Conservation (phyloP, 1,140 invertebrate genomes). For the Drosophila subobscura region DNA sequence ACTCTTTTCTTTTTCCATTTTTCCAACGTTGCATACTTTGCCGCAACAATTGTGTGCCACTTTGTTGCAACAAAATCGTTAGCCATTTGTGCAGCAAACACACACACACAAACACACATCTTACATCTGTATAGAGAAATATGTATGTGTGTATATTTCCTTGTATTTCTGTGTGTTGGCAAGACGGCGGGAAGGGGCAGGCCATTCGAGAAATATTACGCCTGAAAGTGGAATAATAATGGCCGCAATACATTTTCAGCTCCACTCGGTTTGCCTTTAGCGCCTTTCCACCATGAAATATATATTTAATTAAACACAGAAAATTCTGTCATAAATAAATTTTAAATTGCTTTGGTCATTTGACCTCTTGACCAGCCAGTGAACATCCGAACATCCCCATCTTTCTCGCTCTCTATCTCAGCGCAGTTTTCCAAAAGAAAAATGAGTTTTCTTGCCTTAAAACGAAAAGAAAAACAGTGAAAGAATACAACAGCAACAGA, state of each 20-base stretch:
- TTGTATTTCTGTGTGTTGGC: no score
- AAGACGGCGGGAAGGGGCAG: background rate
- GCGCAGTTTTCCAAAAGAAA: conserved; percentile 63
- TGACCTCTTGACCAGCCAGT: conserved; percentile 65
- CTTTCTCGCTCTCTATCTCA: conserved; percentile 5
- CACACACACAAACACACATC: conserved; percentile 1
- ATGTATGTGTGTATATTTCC: conserved; percentile 1
- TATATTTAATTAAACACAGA: conserved; percentile 71
- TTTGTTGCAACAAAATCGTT: conserved; percentile 63
- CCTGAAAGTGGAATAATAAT: conserved; percentile 25
- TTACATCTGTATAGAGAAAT: conserved; percentile 15
- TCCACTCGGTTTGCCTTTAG: conserved; percentile 12
- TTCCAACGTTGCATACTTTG: conserved; percentile 57
- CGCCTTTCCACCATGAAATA: conserved; percentile 23
- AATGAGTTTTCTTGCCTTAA: conserved; percentile 16
- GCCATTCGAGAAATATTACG: conserved; percentile 31
- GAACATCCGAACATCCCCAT: background rate
- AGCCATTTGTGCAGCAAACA: conserved; percentile 50
- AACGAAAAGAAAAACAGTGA: conserved; percentile 21
- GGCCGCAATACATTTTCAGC: conserved; percentile 13
- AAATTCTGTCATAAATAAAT: conserved; percentile 64
- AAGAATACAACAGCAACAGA: conserved; percentile 39
- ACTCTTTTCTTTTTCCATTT: conserved; percentile 30
- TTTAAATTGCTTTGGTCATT: conserved; percentile 46
- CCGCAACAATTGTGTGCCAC: conserved; percentile 62